phyloP scores from a whole-genome alignment of 2,113 vertebrate species.

The Emydura subglobosa region DNA sequence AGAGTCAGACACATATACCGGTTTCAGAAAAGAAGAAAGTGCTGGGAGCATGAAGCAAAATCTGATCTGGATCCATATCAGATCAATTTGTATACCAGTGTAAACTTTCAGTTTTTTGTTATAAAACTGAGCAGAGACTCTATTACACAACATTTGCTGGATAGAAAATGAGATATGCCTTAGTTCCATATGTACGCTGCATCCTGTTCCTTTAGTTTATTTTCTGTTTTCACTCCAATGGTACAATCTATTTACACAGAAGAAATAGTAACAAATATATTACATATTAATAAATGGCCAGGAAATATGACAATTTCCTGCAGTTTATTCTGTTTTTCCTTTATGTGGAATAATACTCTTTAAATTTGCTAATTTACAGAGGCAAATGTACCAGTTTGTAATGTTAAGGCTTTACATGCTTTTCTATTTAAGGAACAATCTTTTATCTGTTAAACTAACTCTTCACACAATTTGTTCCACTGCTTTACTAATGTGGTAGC shows the following conservation, averaged over 20 bases:
- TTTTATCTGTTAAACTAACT: not conserved
- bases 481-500: not conserved
- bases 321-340: not conserved
- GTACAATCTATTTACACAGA: not conserved
- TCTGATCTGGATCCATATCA: not conserved
- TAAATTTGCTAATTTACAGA: not conserved
- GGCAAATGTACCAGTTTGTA: not conserved
- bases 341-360: not conserved
- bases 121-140: not conserved
- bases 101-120: not conserved
- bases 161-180: not conserved
- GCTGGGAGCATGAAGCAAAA: slow-evolving; percentile 21
- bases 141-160: not conserved
- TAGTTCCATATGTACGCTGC: not conserved
- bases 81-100: not conserved
- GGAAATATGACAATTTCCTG: not conserved
- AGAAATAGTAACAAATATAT: not conserved
- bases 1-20: slow-evolving; percentile 22
- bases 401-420: not conserved
- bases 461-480: not conserved
- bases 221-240: not conserved
- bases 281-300: not conserved
- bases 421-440: not conserved
- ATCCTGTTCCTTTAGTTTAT: not conserved
- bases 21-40: slow-evolving; percentile 33